A percentile compares a stretch with the other conserved stretches of the same genome.
Evolutionary conservation across 2,888 invertebrate species (phyloP).

Genomic region (Drosophila vallismaia): DNA sequence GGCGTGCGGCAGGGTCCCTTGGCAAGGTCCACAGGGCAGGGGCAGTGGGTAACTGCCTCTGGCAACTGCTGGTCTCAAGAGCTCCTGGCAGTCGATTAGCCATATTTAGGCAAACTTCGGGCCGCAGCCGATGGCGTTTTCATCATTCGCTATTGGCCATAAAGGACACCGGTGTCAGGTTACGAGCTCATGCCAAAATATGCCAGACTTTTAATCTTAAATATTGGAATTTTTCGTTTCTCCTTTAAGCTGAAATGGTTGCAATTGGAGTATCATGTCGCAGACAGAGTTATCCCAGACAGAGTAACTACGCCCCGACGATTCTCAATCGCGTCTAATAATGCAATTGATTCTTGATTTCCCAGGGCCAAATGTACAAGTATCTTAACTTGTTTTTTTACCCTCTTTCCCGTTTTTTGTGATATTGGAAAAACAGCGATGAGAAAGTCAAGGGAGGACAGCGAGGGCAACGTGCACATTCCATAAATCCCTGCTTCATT

Average conservation of each 20-base stretch:
- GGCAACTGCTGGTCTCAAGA: constrained; percentile 70
- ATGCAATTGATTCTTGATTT: constrained; percentile 79
- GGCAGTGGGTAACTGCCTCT: constrained; percentile 20
- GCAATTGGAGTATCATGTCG: constrained; percentile 32
- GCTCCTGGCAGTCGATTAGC: constrained; percentile 72
- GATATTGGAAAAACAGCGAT: not conserved
- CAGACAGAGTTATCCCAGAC: constrained; percentile 20
- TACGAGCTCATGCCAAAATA: constrained; percentile 13
- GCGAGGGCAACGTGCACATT: constrained; percentile 70
- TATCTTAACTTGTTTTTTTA: constrained; percentile 1
- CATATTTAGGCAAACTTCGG: constrained; percentile 63
- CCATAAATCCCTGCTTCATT: constrained; percentile 82
- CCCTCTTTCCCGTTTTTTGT: not conserved
- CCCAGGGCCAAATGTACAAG: not conserved
- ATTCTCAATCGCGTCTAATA: constrained; percentile 57
- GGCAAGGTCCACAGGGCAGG: constrained; percentile 2
- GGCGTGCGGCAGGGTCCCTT: constrained; percentile 50
- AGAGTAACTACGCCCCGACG: constrained; percentile 43
- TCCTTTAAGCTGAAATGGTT: constrained; percentile 33
- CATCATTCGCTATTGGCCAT: constrained; percentile 67
- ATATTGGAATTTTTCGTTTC: constrained; percentile 24
- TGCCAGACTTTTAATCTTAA: constrained; percentile 25
- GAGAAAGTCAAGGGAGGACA: constrained; percentile 8
- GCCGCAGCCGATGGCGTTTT: constrained; percentile 54
- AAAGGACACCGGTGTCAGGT: constrained; percentile 62